Base-by-base conservation (phyloP, 2,113 vertebrate genomes). In the Lepisosteus oculatus region DNA sequence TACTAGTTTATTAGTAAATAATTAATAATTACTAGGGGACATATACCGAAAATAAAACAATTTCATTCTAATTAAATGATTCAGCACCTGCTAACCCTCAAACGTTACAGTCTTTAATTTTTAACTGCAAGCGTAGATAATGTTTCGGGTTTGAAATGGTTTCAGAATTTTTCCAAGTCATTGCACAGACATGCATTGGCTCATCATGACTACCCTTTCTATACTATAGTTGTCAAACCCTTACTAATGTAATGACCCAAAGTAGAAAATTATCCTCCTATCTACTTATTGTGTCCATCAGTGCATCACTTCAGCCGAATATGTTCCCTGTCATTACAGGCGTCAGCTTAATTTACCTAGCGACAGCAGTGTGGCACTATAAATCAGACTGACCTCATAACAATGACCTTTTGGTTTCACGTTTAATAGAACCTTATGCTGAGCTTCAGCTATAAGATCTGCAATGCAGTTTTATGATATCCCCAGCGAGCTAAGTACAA, bases 181-280 rank as follows among this genome's bases (percentile, higher is more conserved):
- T 29, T 29, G 2, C 29, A 29, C 29, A 29, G 29, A 29, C 29
- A 29, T 1, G 29, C 29, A 29, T 29, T 29, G 12, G 14, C 63
- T 11, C 63, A 65, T 43, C 70, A 8, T 42, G 67, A 76, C 73
- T 67, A 9, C 47, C 63, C 69, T 70, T 74, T 56, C 77, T 80
- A 77, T 67, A 69, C 51, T 45, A 72, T 65, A 87, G 80, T 80
- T 77, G 79, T 82, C 83, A 74, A 70, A 70, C 71, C 74, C 43
- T 15, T 14, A 69, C 77, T 81, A 84, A 83, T 84, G 81, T 78
- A 79, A 66, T 62, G 66, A 1, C 59, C 67, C 77, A 17, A 63
- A 72, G 71, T 74, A 78, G 78, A 15, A 43, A 75, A 66, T 77
- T 76, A 74, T 69, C 72, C 8, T 29, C 29, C 29, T 29, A 29